These are phyloP conservation scores for Megathymus violae DNA, from an alignment of 1,140 invertebrate species.

Conservation along the genomic window DNA sequence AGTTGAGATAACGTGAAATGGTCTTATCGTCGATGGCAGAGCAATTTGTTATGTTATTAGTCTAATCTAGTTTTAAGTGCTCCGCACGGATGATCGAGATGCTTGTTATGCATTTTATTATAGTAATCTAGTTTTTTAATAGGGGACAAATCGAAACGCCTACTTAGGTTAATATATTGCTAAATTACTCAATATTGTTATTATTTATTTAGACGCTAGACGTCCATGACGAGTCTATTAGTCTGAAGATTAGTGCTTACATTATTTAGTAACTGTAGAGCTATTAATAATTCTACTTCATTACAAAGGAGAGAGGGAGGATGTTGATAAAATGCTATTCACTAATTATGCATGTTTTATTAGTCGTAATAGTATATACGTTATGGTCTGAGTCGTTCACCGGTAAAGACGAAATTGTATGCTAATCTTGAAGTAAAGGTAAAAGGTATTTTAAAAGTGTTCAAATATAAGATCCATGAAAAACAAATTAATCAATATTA, in stretches of 20 bases:
- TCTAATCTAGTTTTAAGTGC: constrained; percentile 47
- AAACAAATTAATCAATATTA: too few species aligned
- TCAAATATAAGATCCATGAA: too few species aligned
- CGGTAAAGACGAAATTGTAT: background rate
- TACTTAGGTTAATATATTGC: background rate
- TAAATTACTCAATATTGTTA: background rate
- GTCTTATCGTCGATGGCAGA: constrained; percentile 26
- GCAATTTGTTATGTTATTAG: constrained; percentile 51
- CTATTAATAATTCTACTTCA: constrained; percentile 10
- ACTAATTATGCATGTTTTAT: constrained; percentile 24
- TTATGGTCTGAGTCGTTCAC: background rate
- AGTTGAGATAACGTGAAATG: constrained; percentile 45
- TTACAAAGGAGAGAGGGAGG: constrained; percentile 15
- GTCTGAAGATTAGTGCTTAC: background rate
- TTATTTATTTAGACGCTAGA: background rate
- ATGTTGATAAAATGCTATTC: constrained; percentile 6
- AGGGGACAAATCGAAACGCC: background rate
- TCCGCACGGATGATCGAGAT: constrained; percentile 9
- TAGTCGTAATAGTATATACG: constrained; percentile 4
- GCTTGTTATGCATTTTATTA: background rate
- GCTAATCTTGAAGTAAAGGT: background rate
- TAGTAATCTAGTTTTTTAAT: background rate
- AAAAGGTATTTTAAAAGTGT: too few species aligned
- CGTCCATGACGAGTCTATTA: background rate
- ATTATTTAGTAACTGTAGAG: background rate